Evolutionary conservation across 1,140 invertebrate genomes (phyloP).

Genomic region (Trialeurodes vaporariorum): DNA sequence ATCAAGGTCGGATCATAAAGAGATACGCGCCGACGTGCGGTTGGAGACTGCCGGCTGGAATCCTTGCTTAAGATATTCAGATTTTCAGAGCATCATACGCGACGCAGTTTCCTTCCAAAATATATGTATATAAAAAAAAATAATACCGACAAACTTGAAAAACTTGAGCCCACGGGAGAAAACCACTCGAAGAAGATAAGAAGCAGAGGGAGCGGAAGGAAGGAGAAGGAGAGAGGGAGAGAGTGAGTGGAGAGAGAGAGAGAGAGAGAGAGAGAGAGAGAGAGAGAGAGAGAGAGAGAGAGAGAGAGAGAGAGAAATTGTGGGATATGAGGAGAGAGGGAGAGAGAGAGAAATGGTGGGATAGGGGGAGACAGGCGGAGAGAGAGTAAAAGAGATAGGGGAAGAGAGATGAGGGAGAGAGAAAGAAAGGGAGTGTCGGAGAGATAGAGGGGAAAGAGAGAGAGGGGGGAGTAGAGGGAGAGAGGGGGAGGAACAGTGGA

Average conservation of each 20-base stretch:
- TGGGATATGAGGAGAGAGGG: neutral
- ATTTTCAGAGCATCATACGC: too few relatives aligned
- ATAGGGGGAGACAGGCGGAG: neutral
- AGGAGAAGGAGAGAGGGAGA: neutral
- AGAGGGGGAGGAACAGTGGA: neutral
- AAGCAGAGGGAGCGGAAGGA: neutral
- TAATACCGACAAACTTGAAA: too few relatives aligned
- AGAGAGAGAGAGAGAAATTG: neutral
- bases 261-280: neutral
- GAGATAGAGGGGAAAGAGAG: neutral
- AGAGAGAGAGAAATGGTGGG: neutral
- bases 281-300: neutral
- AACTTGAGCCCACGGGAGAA: too few relatives aligned
- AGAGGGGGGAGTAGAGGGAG: neutral
- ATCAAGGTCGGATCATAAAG: too few relatives aligned
- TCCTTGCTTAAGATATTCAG: too few relatives aligned
- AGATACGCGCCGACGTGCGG: too few relatives aligned
- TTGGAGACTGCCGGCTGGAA: too few relatives aligned
- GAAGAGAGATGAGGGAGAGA: neutral
- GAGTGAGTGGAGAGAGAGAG: neutral
- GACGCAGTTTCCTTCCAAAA: too few relatives aligned
- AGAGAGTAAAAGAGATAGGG: neutral
- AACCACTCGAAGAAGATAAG: too few relatives aligned
- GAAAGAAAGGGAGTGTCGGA: neutral
- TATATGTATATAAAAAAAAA: too few relatives aligned